Conservation (phyloP, 2,797 vertebrate species). For the Cheirogaleus major region DNA sequence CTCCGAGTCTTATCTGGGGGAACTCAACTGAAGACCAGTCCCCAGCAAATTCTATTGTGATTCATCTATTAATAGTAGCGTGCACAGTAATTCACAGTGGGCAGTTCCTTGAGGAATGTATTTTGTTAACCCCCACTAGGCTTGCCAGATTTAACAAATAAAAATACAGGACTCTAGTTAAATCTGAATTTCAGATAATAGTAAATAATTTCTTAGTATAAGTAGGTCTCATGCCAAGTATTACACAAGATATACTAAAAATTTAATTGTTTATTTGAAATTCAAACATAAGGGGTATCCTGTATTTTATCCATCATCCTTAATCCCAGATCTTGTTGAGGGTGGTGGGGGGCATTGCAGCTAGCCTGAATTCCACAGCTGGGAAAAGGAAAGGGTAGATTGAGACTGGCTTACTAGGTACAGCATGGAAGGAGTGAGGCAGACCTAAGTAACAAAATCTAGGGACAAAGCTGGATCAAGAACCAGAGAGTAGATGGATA, state of each 20-base stretch:
- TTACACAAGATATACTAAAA: neutral
- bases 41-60: neutral
- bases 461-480: neutral
- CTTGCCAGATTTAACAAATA: conserved; percentile 13
- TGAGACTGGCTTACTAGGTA: neutral
- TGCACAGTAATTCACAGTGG: neutral
- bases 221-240: neutral
- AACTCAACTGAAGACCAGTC: neutral
- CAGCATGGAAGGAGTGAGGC: neutral
- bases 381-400: neutral
- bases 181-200: neutral
- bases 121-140: neutral
- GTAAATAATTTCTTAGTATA: neutral
- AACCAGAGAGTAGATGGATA: neutral
- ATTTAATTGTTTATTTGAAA: neutral
- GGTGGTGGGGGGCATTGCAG: neutral
- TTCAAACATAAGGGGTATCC: neutral
- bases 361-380: neutral
- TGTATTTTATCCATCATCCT: neutral
- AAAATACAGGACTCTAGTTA: neutral
- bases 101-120: neutral
- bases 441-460: neutral
- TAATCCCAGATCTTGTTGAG: neutral
- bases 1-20: neutral
- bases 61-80: neutral